Evolutionary conservation across 2,113 vertebrate genomes (phyloP).

Genomic region (Nansenia antarctica): DNA sequence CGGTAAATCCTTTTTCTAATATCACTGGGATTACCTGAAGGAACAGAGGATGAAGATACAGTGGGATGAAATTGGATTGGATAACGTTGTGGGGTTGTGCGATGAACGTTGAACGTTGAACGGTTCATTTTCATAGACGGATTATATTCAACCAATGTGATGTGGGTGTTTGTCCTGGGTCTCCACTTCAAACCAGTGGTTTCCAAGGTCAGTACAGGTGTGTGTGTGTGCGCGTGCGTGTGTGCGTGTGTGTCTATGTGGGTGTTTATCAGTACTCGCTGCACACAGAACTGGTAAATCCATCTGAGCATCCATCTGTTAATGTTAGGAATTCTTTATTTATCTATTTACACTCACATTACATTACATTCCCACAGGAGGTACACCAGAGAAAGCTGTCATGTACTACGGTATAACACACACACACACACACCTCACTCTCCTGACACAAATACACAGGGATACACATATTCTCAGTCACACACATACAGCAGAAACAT

Average conservation of each 20-base stretch:
- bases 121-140: too few relatives aligned
- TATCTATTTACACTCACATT: conserved; percentile 41
- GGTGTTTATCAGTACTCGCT: not conserved
- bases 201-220: not conserved
- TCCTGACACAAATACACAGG: conserved; percentile 18
- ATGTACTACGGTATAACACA: conserved; percentile 8
- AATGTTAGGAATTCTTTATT: conserved; percentile 40
- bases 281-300: not conserved
- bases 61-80: too few relatives aligned
- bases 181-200: too few relatives aligned
- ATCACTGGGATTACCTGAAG: too few relatives aligned
- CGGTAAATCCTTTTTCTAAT: too few relatives aligned
- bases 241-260: not conserved
- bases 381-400: conserved; percentile 26
- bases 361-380: conserved; percentile 28
- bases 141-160: too few relatives aligned
- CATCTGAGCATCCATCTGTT: conserved; percentile 21
- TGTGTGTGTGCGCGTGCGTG: not conserved
- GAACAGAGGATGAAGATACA: too few relatives aligned
- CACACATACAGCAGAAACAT: conserved; percentile 6
- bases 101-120: too few relatives aligned
- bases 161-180: too few relatives aligned
- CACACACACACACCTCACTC: not conserved
- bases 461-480: not conserved
- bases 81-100: too few relatives aligned